phyloP scores from a whole-genome alignment of 2,113 vertebrate species.

The Mormyrus lacerda region DNA sequence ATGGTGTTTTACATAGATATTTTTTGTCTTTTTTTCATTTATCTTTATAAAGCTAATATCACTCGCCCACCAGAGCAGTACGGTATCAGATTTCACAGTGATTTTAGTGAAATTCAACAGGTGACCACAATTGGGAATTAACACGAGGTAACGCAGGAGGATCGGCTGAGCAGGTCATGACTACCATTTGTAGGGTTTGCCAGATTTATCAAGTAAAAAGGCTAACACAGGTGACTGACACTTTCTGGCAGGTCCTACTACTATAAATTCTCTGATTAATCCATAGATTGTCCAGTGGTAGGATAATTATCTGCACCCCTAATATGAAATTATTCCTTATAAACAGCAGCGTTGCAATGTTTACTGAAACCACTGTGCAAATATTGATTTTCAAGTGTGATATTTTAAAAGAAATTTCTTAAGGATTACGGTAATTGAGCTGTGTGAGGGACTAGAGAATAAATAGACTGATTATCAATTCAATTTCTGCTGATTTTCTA shows the following conservation, averaged over 20 bases:
- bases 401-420: neutral
- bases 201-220: neutral
- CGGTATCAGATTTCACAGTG: neutral
- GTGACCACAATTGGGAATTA: too few species aligned
- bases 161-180: too few species aligned
- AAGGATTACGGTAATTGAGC: neutral
- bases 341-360: neutral
- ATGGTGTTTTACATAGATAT: too few species aligned
- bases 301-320: neutral
- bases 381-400: neutral
- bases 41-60: neutral
- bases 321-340: neutral
- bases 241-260: neutral
- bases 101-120: neutral
- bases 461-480: neutral
- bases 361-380: neutral
- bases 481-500: neutral
- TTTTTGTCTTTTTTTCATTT: neutral
- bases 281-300: too few species aligned
- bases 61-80: neutral
- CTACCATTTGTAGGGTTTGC: neutral
- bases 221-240: neutral
- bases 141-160: too few species aligned
- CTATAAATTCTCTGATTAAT: neutral
- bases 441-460: neutral